Percentiles rank a stretch among this genome's conserved stretches.
Evolutionary conservation across 2,797 vertebrate genomes (phyloP).

Genomic region (Enteromius paludinosus): DNA sequence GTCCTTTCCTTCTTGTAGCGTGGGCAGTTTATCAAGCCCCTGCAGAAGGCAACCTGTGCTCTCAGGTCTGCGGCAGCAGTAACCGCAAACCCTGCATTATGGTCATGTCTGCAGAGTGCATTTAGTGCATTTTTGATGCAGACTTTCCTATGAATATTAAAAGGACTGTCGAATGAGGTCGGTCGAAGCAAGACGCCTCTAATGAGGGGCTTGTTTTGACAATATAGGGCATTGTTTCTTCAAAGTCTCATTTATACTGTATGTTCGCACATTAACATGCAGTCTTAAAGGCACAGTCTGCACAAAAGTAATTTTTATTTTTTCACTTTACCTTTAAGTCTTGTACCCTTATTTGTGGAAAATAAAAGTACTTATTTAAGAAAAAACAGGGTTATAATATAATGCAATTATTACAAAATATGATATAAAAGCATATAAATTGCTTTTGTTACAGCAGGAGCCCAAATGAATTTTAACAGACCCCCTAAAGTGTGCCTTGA

Average conservation of each 20-base stretch:
- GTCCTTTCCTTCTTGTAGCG: slow-evolving; percentile 52
- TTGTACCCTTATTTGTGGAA: background rate
- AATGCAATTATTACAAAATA: background rate
- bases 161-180: slow-evolving; percentile 38
- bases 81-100: slow-evolving; percentile 28
- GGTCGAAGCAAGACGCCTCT: slow-evolving; percentile 23
- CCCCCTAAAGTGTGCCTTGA: background rate
- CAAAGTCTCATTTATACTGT: slow-evolving; percentile 36
- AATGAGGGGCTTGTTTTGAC: slow-evolving; percentile 53
- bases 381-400: background rate
- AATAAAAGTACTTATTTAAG: background rate
- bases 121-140: slow-evolving; percentile 30
- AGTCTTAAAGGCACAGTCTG: background rate
- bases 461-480: background rate
- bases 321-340: background rate
- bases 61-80: slow-evolving; percentile 34
- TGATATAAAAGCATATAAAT: too few species aligned
- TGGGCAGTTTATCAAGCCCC: slow-evolving; percentile 55
- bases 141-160: slow-evolving; percentile 51
- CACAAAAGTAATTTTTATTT: background rate
- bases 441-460: background rate
- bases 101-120: slow-evolving; percentile 11
- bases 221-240: slow-evolving; percentile 39
- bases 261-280: background rate
- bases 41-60: slow-evolving; percentile 40